Percentiles rank a stretch among this genome's conserved stretches.
Evolutionary conservation across 2,113 vertebrate species (phyloP).

Genomic region (Poecilia latipinna): DNA sequence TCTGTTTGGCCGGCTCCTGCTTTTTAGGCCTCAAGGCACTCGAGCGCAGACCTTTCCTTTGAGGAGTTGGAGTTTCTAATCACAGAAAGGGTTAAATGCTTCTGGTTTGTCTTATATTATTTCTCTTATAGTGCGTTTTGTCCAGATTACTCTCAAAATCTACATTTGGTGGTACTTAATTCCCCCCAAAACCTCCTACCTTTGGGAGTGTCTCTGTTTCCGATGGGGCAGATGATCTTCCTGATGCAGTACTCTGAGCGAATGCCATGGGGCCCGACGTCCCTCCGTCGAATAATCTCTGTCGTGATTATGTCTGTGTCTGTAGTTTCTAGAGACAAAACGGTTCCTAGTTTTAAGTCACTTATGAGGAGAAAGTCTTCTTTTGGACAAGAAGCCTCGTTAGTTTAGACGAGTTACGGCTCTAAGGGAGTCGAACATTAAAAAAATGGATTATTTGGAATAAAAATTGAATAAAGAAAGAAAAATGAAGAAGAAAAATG

Average conservation of each 20-base stretch:
- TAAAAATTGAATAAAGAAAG: no score
- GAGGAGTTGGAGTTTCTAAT: slow-evolving; percentile 92
- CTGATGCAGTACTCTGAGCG: slow-evolving; percentile 97
- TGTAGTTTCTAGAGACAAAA: slow-evolving; percentile 86
- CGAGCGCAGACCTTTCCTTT: slow-evolving; percentile 86
- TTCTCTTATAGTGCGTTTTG: neutral
- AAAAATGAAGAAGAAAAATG: no score
- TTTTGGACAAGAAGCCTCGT: neutral
- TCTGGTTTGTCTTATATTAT: neutral
- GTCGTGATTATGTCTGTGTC: slow-evolving; percentile 97
- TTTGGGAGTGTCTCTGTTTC: slow-evolving; percentile 94
- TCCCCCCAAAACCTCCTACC: slow-evolving; percentile 75
- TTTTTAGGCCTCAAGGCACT: slow-evolving; percentile 96
- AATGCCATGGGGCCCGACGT: slow-evolving; percentile 94
- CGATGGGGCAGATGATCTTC: slow-evolving; percentile 97
- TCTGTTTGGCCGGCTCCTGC: slow-evolving; percentile 93
- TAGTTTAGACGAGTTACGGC: neutral
- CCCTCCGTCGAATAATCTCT: slow-evolving; percentile 96
- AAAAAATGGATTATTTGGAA: no score
- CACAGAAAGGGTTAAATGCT: neutral
- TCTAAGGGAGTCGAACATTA: no score
- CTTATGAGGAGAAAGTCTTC: neutral
- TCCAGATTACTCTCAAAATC: neutral
- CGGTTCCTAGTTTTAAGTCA: neutral
- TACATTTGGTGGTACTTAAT: no score